Base-by-base conservation (phyloP, 1,140 invertebrate species). In the Drosophila bipectinata region DNA sequence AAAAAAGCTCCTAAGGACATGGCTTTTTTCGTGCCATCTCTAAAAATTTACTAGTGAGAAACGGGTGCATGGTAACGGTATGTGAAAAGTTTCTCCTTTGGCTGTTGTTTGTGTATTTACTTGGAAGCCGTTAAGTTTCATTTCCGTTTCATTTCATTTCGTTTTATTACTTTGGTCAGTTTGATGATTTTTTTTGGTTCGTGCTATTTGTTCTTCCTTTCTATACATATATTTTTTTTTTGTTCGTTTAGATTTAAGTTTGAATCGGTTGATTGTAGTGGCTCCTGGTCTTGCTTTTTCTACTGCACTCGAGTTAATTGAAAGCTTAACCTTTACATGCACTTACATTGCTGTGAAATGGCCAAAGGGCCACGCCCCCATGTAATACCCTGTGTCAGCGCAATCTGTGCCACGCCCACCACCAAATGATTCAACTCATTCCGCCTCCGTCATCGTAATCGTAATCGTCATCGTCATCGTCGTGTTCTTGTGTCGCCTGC, bases 71-170 rank as follows among this genome's bases (percentile, higher is more conserved):
- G 67, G 63, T 34, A 69, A 64, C 72, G 68, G 73, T 59, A 84
- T 81, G 82, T 77, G 54, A 81, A 85, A 85, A 85, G 73, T 84
- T 83, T 39, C 49, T 76, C 71, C 58, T 79, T 77, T 77, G 73
- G n/a, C 71, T 60, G 54, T 73, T 85, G 77, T 84, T 80, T 80
- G 78, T 85, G 78, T 87, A 78, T 87, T 87, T 85, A 75, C 78
- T 87, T 78, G 68, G 78, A 80, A 82, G 82, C 75, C 79, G 83
- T 87, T 87, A 77, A 81, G 76, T 87, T 87, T 87, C 83, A 87
- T 83, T 87, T 88, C 84, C 83, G 83, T 87, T 87, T 87, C 83
- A 88, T 88, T 79, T 81, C 73, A 73, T 85, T 85, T 79, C 80
- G 72, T 74, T 78, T 88, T 87, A 87, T 87, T 87, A 79, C 76